These are phyloP conservation scores for Heptranchias perlo DNA, from an alignment of 2,113 vertebrate species.

Conservation along the genomic window DNA sequence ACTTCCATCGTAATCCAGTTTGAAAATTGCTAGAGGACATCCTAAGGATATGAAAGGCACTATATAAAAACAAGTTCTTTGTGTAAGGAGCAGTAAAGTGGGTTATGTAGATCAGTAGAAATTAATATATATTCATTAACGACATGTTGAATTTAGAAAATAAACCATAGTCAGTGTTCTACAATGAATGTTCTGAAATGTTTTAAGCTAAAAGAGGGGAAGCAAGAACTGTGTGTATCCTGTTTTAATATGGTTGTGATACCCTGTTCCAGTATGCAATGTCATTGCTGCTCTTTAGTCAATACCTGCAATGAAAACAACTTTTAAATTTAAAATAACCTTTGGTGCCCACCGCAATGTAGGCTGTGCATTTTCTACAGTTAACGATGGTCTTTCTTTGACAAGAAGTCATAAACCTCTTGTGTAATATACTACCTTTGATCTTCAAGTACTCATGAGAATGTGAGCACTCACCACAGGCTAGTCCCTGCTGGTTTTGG, in stretches of 20 bases:
- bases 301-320: not conserved
- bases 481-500: not conserved
- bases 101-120: not conserved
- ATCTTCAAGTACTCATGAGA: not conserved
- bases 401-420: not conserved
- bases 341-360: not conserved
- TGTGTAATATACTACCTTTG: not conserved
- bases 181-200: not conserved
- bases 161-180: too few relatives aligned
- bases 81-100: not conserved
- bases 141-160: too few relatives aligned
- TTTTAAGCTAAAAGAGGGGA: not conserved
- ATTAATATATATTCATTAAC: too few relatives aligned
- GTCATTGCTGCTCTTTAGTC: not conserved
- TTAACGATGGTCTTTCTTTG: not conserved
- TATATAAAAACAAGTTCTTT: not conserved
- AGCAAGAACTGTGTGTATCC: not conserved
- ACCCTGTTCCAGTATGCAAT: not conserved
- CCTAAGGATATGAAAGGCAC: not conserved
- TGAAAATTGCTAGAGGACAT: not conserved
- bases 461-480: not conserved
- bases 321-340: not conserved
- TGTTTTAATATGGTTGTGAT: not conserved
- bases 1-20: not conserved
- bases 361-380: not conserved